phyloP scores from a whole-genome alignment of 2,888 invertebrate species.

The Thumatha senex region DNA sequence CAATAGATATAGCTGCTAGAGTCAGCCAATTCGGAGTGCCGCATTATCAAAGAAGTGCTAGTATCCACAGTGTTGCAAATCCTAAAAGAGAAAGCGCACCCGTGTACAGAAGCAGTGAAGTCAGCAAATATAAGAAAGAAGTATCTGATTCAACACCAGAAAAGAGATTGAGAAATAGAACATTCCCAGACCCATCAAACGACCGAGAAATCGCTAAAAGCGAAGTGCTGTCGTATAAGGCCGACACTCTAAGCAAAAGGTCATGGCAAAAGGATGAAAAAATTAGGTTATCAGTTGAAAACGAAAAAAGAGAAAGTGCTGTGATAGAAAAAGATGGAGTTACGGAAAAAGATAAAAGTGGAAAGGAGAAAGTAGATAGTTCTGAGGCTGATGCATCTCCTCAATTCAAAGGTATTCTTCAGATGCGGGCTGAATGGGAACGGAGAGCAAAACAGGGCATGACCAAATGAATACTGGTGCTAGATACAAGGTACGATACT shows the following conservation, averaged over 20 bases:
- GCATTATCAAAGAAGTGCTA: constrained; percentile 74
- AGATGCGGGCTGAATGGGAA: constrained; percentile 91
- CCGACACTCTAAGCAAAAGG: constrained; percentile 71
- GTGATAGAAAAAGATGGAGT: constrained; percentile 71
- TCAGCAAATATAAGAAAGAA: constrained; percentile 78
- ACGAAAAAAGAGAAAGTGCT: constrained; percentile 68
- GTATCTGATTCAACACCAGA: constrained; percentile 79
- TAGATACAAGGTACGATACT: constrained; percentile 56
- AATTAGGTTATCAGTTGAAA: constrained; percentile 60
- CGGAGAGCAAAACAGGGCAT: constrained; percentile 88
- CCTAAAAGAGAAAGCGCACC: constrained; percentile 74
- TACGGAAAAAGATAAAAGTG: constrained; percentile 58
- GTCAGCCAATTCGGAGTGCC: constrained; percentile 74
- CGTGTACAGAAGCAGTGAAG: constrained; percentile 63
- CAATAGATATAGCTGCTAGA: constrained; percentile 72
- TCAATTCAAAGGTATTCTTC: constrained; percentile 88
- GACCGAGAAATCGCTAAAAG: constrained; percentile 72
- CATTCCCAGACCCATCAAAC: constrained; percentile 77
- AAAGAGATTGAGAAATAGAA: constrained; percentile 74
- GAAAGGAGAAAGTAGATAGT: constrained; percentile 56
- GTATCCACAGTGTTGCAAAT: constrained; percentile 68
- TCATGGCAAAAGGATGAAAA: constrained; percentile 74
- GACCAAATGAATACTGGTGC: constrained; percentile 82
- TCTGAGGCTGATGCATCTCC: constrained; percentile 73
- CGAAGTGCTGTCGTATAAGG: constrained; percentile 70